Evolutionary conservation across 2,888 invertebrate genomes (phyloP), one percentile per base, ranked within the genome.

Genomic region (Tachina lurida): DNA sequence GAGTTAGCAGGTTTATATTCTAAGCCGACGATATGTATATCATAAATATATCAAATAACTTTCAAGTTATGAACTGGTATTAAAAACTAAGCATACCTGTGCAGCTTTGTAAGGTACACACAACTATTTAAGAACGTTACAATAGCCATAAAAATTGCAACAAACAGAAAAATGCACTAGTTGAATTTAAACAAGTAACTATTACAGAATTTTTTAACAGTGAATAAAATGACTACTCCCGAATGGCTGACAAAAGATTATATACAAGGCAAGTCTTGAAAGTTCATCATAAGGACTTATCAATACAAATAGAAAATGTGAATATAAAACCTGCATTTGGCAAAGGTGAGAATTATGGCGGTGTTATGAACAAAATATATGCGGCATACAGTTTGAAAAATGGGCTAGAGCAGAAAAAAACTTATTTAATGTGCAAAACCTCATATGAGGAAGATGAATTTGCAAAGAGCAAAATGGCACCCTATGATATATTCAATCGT

Each of bases 331-430:
- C 90, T 1, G 92, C 92, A 3, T 79, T 90, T 47, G 90, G 88
- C 2, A 91, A 92, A 45, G 93, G 92, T 2, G 92, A 92, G 80
- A 93, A 92, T 68, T 92, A 88, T 77, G 92, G 90, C 5, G 91
- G 92, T 9, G 87, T 91, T 5, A 79, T 92, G 84, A 91, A 89
- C 0, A 88, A 91, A 31, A 87, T 89, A 3, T 80, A 87, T 22
- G 89, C 90, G 3, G 19, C 79, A 2, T 92, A 90, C 54, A 83
- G 71, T 7, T 84, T 88, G 0, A 81, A 86, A 0, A 65, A 71
- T n/a, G 87, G 68, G 9, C 39, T 41, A 15, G 31, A 73, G 15
- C 60, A 71, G 3, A 41, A 79, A 7, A 84, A 88, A 56, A 80
- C 73, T 12, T 82, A 87, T 58, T 87, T 87, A 17, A 90, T 93